Percentiles rank a stretch among this genome's conserved stretches.
Conservation (phyloP, 2,113 vertebrate genomes). For the Psittacus erithacus region DNA sequence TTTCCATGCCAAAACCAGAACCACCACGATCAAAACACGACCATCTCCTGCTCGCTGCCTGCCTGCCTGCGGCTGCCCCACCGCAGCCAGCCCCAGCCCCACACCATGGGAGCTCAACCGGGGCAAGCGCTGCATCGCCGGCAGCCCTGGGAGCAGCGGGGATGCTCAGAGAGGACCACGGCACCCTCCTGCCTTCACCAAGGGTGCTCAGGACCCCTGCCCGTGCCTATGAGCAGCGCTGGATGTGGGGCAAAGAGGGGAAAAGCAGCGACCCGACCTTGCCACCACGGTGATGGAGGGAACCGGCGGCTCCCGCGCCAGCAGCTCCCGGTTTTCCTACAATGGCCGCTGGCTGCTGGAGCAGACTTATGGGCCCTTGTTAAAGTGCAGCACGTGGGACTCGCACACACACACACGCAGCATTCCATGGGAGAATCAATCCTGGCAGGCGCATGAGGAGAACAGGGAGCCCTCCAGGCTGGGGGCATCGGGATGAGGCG, state of each 20-base stretch:
- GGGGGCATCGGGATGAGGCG: accelerated
- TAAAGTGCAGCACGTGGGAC: slow-evolving; percentile 35
- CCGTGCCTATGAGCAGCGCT: accelerated
- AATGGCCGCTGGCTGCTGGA: slow-evolving; percentile 47
- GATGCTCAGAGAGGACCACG: accelerated
- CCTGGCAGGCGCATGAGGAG: background rate
- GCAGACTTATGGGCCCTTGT: slow-evolving; percentile 24
- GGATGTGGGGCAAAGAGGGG: background rate
- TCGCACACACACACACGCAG: background rate
- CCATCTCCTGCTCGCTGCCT: background rate
- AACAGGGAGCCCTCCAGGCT: background rate
- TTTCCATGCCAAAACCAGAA: background rate
- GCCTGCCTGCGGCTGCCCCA: background rate
- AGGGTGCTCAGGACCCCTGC: background rate
- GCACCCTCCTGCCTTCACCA: accelerated
- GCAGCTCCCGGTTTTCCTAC: background rate
- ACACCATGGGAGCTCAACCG: background rate
- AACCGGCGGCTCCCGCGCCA: background rate
- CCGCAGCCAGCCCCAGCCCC: background rate
- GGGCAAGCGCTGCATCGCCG: background rate
- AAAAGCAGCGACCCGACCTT: accelerated
- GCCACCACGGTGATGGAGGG: background rate
- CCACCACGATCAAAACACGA: background rate
- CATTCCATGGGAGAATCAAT: background rate
- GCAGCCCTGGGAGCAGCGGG: background rate